phyloP scores from a whole-genome alignment of 2,113 vertebrate genomes.

The Jaculus jaculus region DNA sequence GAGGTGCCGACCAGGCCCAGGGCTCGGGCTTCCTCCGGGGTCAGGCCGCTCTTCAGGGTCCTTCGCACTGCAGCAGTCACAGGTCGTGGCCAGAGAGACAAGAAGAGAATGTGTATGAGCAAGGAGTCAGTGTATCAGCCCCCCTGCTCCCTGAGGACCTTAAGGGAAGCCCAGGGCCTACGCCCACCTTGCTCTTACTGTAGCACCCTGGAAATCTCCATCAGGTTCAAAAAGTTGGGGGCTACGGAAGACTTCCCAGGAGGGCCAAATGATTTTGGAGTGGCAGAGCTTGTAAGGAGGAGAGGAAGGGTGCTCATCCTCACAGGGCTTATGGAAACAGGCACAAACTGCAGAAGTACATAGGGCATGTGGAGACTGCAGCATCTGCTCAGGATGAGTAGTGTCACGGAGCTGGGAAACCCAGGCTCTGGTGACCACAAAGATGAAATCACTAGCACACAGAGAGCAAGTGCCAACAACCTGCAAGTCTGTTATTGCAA shows the following conservation, averaged over 20 bases:
- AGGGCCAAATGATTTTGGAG: background rate
- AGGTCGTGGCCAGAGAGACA: conserved; percentile 40
- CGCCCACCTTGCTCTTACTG: background rate
- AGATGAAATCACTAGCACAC: background rate
- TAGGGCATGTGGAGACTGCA: background rate
- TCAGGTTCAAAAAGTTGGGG: background rate
- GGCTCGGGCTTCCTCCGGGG: conserved; percentile 95
- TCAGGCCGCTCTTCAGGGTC: conserved; percentile 95
- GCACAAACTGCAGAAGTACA: background rate
- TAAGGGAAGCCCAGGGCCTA: accelerated
- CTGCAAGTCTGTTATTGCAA: background rate
- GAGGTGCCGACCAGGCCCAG: conserved; percentile 93
- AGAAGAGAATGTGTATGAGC: conserved; percentile 68
- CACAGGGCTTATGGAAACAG: background rate
- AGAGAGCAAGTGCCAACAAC: background rate
- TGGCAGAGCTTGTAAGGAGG: background rate
- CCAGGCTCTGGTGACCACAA: background rate
- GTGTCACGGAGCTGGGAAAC: background rate
- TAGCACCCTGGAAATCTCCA: background rate
- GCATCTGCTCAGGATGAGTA: background rate
- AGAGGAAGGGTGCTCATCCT: background rate
- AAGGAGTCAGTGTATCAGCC: background rate
- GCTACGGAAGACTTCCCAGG: background rate
- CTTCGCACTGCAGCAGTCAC: conserved; percentile 89
- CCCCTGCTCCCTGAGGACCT: too few species aligned